Conservation (phyloP, 2,797 vertebrate species). For the Nothura maculosa region DNA sequence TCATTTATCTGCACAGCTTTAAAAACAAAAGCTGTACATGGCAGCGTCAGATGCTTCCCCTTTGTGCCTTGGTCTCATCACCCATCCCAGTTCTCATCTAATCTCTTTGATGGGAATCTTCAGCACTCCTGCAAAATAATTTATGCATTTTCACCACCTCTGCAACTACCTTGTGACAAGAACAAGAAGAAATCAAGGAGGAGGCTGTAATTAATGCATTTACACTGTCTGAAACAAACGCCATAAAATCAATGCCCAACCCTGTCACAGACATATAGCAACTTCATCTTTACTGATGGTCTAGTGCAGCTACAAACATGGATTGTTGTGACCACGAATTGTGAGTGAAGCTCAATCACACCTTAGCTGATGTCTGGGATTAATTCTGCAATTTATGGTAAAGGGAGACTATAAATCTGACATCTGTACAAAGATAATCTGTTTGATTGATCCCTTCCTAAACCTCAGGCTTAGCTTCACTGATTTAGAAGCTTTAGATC, state of each 20-base stretch:
- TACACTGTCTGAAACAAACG: neutral
- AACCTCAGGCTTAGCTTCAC: neutral
- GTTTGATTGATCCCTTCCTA: constrained; percentile 7
- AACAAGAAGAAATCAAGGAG: constrained; percentile 35
- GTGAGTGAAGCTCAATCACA: neutral
- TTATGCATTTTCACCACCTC: constrained; percentile 63
- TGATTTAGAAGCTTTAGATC: neutral
- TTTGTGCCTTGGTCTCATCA: constrained; percentile 64
- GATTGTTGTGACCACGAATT: neutral
- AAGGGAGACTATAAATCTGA: neutral
- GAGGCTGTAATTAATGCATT: constrained; percentile 45
- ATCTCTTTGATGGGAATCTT: constrained; percentile 32
- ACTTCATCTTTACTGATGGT: neutral
- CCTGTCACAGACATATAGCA: neutral
- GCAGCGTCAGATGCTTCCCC: constrained; percentile 24
- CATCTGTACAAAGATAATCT: neutral
- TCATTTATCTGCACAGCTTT: constrained; percentile 9
- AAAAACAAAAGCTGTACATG: constrained; percentile 47
- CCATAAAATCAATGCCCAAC: neutral
- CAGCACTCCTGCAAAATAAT: constrained; percentile 48
- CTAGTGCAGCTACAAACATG: neutral
- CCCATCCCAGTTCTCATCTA: constrained; percentile 49
- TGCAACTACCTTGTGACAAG: constrained; percentile 65
- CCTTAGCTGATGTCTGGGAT: neutral
- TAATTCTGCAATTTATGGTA: neutral